Conservation (phyloP, 1,140 invertebrate species). For the Cryptotermes secundus region DNA sequence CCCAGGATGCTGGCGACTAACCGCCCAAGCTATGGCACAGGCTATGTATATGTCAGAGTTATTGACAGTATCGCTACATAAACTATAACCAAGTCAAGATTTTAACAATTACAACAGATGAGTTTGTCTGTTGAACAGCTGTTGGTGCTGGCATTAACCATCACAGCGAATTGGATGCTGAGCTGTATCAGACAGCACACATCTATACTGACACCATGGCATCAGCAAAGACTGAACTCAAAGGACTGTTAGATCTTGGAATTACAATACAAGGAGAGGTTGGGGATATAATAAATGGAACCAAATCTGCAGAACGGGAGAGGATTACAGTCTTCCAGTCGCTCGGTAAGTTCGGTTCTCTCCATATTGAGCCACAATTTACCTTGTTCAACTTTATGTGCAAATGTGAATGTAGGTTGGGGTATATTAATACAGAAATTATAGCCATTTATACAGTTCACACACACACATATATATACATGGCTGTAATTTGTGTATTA, state of each 20-base stretch:
- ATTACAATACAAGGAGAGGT: slow-evolving; percentile 46
- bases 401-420: too few relatives aligned
- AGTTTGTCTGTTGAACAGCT: slow-evolving; percentile 41
- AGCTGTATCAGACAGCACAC: slow-evolving; percentile 44
- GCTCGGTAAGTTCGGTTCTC: slow-evolving; percentile 41
- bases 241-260: slow-evolving; percentile 39
- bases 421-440: too few relatives aligned
- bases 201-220: slow-evolving; percentile 48
- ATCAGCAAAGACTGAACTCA: slow-evolving; percentile 47
- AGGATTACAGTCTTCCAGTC: slow-evolving; percentile 46
- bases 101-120: too few relatives aligned
- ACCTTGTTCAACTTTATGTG: too few relatives aligned
- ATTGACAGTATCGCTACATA: too few relatives aligned
- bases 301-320: slow-evolving; percentile 32
- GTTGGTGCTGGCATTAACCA: slow-evolving; percentile 48
- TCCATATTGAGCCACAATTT: not conserved
- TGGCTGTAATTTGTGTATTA: too few relatives aligned
- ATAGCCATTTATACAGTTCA: too few relatives aligned
- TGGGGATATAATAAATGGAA: slow-evolving; percentile 44
- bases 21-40: too few relatives aligned
- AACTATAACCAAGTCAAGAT: too few relatives aligned
- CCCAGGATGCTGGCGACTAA: too few relatives aligned
- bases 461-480: too few relatives aligned
- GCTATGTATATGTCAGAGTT: too few relatives aligned
- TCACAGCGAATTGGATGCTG: slow-evolving; percentile 46